These are phyloP conservation scores for Phalacrocorax pelagicus DNA, from an alignment of 2,113 vertebrate genomes.

Conservation along the genomic window DNA sequence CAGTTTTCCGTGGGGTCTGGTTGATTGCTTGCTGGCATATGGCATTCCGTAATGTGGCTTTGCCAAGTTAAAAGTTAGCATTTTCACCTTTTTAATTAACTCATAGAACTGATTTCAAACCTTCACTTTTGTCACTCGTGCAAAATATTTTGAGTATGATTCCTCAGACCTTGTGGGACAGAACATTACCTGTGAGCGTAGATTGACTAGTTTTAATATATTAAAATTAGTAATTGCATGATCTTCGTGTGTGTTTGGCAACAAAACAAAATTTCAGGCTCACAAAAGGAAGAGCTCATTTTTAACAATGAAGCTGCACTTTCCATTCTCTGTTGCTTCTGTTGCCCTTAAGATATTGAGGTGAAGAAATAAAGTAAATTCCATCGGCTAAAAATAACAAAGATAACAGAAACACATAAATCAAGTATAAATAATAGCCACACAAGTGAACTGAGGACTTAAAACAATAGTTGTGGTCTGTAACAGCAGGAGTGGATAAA, in stretches of 20 bases:
- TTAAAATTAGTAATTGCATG: not conserved
- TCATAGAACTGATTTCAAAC: not conserved
- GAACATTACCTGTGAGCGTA: not conserved
- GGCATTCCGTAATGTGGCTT: not conserved
- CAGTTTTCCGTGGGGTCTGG: not conserved
- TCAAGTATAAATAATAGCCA: conserved; percentile 49
- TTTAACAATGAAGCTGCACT: conserved; percentile 9
- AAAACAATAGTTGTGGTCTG: not conserved
- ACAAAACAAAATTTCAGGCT: not conserved
- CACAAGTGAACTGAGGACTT: conserved; percentile 4
- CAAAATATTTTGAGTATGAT: not conserved
- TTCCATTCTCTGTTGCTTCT: conserved; percentile 20
- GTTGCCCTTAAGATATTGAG: conserved; percentile 64
- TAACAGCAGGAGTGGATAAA: not conserved
- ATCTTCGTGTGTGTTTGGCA: not conserved
- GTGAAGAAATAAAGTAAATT: conserved; percentile 64
- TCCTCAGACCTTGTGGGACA: not conserved
- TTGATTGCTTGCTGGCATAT: not conserved
- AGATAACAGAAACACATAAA: conserved; percentile 65
- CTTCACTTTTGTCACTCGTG: not conserved
- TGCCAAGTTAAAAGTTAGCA: not conserved
- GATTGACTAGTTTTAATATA: not conserved
- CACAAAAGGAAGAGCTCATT: not conserved
- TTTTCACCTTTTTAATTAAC: not conserved
- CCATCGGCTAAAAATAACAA: conserved; percentile 61